Base-by-base conservation (phyloP, 2,113 vertebrate genomes). In the Sander lucioperca region DNA sequence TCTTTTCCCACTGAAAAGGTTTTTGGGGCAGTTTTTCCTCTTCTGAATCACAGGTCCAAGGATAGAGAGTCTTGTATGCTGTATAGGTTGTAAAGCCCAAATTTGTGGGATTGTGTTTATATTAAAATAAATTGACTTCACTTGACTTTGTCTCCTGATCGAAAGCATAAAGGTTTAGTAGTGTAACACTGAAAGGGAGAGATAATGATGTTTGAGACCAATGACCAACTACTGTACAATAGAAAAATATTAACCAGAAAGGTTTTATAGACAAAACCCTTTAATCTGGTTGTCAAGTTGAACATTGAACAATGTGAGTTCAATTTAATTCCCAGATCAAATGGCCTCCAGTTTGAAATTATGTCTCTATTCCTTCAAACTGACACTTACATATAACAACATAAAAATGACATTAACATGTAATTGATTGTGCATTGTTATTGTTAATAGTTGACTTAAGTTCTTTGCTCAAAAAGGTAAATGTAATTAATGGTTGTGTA, bases 181-280 rank as follows among this genome's bases (percentile, higher is more conserved):
- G 19, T 18, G 36, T 25, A 73, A 57, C 58, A 30, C 4, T 69
- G 0, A 54, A 10, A 63, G 58, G 48, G 2, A 66, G 54, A 47
- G 21, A 16, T 5, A 66, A 53, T 2, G 19, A 16, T 66, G 51
- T 62, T 23, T 65, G 4, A 58, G 30, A 56, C 10, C 43, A 43
- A 23, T 30, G 36, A 13, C 45, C 53, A n/a, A 3, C 74, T 33
- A 23, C n/a, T 53, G 67, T 47, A 45, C n/a, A 51, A 19, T 39
- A 47, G 57, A 59, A 43, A 74, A 70, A 74, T 21, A 74, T 84
- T 69, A 84, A 75, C 77, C 51, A 81, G 30, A 27, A 74, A 43
- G 36, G 6, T 21, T 76, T 56, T 21, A 50, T 47, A 62, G 1
- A 62, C 45, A 33, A 19, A 14, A 0, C 0, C 6, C 23, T 25